Evolutionary conservation across 2,113 vertebrate genomes (phyloP), one percentile per base, ranked within the genome.

Genomic region (Gnathonemus longibarbis): DNA sequence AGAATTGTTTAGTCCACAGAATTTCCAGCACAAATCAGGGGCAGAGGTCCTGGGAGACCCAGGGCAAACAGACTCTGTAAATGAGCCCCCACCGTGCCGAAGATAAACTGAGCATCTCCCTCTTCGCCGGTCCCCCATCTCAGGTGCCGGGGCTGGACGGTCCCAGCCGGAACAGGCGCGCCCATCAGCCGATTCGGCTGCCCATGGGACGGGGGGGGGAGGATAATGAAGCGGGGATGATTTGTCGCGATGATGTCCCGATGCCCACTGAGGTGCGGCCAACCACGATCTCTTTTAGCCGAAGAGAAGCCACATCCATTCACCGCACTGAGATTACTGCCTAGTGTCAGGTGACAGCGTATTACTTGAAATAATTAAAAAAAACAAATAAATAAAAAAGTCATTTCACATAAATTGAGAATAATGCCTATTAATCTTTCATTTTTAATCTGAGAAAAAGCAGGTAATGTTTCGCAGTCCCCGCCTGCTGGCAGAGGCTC

Each of bases 21-120:
- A 91, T 93, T 90, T 5, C 84, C 89, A 91, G 91, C 90, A 92
- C 39, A 56, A 89, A 91, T 90, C 35, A 88, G 58, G 80, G 89
- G 87, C 91, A 91, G 90, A 90, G 89, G 93, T 93, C 94, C 91
- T 91, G 48, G 89, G 93, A 94, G 93, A 93, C 88, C 87, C 89
- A 89, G 89, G 46, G 92, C 91, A 89, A 91, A 91, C 92, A 93
- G 94, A 94, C 94, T 94, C 94, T 90, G 92, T 94, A 94, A 93
- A 95, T 96, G 93, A 94, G 92, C 95, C 93, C 94, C 93, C 62
- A 13, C 11, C 91, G 94, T 94, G 93, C 94, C 91, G 93, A 95
- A 96, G 94, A 96, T 93, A 93, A 95, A 95, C 93, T 91, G 94
- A 92, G 88, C 93, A 93, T 95, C 94, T 94, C 91, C 93, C 94